Conservation (phyloP, 2,888 invertebrate genomes). For the Platycnemis pennipes region DNA sequence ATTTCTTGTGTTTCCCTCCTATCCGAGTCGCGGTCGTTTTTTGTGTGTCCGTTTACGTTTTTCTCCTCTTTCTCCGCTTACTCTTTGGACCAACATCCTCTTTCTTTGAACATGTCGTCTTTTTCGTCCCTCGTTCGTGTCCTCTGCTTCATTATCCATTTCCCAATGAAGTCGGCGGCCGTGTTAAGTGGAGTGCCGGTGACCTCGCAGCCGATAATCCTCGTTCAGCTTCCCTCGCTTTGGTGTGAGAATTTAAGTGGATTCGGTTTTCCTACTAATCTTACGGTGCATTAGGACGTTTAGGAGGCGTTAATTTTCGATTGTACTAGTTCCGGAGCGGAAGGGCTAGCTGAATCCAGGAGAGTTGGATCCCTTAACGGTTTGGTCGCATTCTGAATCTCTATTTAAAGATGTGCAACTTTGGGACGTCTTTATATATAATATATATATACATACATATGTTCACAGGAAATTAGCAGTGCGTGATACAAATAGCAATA, state of each 20-base stretch:
- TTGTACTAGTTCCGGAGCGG: neutral
- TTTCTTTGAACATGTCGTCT: neutral
- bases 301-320: neutral
- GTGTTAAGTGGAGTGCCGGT: neutral
- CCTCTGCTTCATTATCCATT: neutral
- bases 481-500: too few relatives aligned
- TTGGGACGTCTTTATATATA: too few relatives aligned
- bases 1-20: neutral
- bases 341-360: neutral
- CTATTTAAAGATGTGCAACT: neutral
- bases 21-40: too few relatives aligned
- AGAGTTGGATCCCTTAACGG: neutral
- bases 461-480: too few relatives aligned
- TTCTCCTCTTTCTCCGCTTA: neutral
- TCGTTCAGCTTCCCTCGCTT: neutral
- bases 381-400: neutral
- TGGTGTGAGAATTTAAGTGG: neutral
- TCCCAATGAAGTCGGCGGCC: neutral
- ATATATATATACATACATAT: too few relatives aligned
- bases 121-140: neutral
- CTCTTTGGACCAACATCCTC: too few relatives aligned
- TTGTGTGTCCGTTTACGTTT: neutral
- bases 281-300: neutral
- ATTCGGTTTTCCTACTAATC: neutral
- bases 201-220: neutral